These are phyloP conservation scores for Ophion slaviceki DNA, from an alignment of 2,888 invertebrate species.

Conservation along the genomic window DNA sequence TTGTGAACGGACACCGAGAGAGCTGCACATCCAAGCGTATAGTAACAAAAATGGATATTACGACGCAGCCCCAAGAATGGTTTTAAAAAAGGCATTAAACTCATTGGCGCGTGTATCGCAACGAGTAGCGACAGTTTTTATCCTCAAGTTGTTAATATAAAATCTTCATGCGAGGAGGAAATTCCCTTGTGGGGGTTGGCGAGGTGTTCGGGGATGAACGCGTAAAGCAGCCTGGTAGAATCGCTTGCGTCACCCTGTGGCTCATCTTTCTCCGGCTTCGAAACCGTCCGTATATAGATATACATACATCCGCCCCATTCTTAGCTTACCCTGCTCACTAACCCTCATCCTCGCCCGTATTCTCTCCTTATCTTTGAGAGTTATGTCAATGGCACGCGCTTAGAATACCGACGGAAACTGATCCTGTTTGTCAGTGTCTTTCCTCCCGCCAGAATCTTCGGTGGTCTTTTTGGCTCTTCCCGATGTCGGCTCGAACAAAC, in stretches of 20 bases:
- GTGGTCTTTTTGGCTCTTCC: too few species aligned
- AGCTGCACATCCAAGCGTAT: neutral
- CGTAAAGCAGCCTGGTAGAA: constrained; percentile 35
- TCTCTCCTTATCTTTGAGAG: constrained; percentile 43
- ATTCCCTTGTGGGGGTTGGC: constrained; percentile 35
- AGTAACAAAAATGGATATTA: neutral
- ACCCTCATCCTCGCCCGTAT: constrained; percentile 32
- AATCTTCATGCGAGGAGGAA: constrained; percentile 17
- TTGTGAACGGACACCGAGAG: neutral
- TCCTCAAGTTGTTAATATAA: constrained; percentile 42
- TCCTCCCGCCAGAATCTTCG: constrained; percentile 15
- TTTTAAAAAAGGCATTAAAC: constrained; percentile 8
- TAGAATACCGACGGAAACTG: constrained; percentile 41
- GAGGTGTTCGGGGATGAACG: constrained; percentile 23
- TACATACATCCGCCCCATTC: constrained; percentile 4
- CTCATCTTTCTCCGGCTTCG: constrained; percentile 41
- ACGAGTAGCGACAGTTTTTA: constrained; percentile 8
- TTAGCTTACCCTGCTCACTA: constrained; percentile 22
- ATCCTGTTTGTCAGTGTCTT: constrained; percentile 50
- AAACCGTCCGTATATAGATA: neutral
- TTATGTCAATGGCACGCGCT: constrained; percentile 49
- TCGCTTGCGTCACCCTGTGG: constrained; percentile 41
- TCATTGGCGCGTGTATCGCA: constrained; percentile 23
- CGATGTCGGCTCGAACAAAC: too few species aligned
- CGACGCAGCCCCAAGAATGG: constrained; percentile 10